phyloP scores from a whole-genome alignment of 2,797 vertebrate species.

The Muraenolepis orangiensis region DNA sequence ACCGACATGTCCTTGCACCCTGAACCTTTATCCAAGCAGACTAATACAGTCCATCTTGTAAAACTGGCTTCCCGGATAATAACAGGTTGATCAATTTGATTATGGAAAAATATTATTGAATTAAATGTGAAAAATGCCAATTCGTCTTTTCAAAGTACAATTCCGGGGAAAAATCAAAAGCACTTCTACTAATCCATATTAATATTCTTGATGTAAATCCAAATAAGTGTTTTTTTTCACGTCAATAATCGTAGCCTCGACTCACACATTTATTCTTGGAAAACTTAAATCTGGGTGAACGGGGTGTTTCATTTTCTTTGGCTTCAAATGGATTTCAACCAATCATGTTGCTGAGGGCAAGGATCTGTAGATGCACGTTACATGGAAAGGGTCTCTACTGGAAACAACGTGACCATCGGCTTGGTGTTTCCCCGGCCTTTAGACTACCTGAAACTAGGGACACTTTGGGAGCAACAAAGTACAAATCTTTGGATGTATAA shows the following conservation, averaged over 20 bases:
- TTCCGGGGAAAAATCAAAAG: not conserved
- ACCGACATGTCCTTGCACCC: not conserved
- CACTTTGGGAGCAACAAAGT: not conserved
- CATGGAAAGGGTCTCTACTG: too few relatives aligned
- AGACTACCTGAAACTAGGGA: constrained; percentile 6
- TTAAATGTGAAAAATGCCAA: not conserved
- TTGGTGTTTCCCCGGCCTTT: too few relatives aligned
- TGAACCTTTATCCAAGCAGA: not conserved
- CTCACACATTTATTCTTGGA: too few relatives aligned
- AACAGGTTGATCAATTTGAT: not conserved
- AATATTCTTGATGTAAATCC: not conserved
- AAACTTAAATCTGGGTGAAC: too few relatives aligned
- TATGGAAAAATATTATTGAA: not conserved
- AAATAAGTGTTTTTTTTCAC: not conserved
- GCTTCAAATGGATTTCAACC: too few relatives aligned
- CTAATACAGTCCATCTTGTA: not conserved
- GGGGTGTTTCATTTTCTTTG: too few relatives aligned
- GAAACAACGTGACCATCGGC: too few relatives aligned
- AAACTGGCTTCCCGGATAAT: not conserved
- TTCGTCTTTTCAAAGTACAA: not conserved
- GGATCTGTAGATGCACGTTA: too few relatives aligned
- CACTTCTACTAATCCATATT: not conserved
- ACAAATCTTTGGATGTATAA: constrained; percentile 1
- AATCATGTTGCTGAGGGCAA: too few relatives aligned
- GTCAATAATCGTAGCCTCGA: not conserved